phyloP scores from a whole-genome alignment of 2,113 vertebrate genomes.

The Cololabis saira region DNA sequence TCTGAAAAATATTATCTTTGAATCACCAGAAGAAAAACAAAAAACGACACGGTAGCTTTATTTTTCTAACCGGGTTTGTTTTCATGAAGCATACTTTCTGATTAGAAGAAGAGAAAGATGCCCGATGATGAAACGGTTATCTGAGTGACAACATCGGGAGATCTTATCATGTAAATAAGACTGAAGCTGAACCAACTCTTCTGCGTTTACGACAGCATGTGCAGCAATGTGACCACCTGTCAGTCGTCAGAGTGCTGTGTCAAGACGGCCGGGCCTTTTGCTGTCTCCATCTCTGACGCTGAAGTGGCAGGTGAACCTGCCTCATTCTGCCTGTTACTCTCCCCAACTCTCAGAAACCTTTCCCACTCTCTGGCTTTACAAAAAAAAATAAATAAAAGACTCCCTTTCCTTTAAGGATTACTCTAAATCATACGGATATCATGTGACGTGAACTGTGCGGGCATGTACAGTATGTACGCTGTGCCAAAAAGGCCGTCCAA shows the following conservation, averaged over 20 bases:
- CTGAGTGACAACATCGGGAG: too few species aligned
- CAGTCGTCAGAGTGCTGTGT: conserved; percentile 15
- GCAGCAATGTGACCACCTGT: not conserved
- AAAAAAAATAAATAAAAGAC: conserved; percentile 17
- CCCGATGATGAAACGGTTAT: too few species aligned
- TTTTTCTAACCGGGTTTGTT: too few species aligned
- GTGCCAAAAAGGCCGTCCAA: conserved; percentile 24
- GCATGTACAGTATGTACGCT: not conserved
- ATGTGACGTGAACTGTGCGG: conserved; percentile 18
- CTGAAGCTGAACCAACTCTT: not conserved
- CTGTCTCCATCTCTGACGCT: conserved; percentile 33
- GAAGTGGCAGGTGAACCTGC: conserved; percentile 16
- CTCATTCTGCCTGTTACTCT: conserved; percentile 28
- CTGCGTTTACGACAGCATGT: not conserved
- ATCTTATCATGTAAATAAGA: not conserved
- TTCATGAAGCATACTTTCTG: too few species aligned
- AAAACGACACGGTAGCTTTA: too few species aligned
- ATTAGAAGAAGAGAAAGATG: too few species aligned
- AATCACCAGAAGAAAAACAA: too few species aligned
- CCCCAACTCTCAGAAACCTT: conserved; percentile 12
- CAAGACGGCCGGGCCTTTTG: conserved; percentile 29
- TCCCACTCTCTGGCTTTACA: not conserved
- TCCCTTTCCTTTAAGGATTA: conserved; percentile 3
- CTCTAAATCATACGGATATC: conserved; percentile 16
- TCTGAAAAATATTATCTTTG: too few species aligned